Percentiles rank a stretch among this genome's conserved stretches.
Evolutionary conservation across 2,113 vertebrate species (phyloP).

Genomic region (Stictonetta naevosa): DNA sequence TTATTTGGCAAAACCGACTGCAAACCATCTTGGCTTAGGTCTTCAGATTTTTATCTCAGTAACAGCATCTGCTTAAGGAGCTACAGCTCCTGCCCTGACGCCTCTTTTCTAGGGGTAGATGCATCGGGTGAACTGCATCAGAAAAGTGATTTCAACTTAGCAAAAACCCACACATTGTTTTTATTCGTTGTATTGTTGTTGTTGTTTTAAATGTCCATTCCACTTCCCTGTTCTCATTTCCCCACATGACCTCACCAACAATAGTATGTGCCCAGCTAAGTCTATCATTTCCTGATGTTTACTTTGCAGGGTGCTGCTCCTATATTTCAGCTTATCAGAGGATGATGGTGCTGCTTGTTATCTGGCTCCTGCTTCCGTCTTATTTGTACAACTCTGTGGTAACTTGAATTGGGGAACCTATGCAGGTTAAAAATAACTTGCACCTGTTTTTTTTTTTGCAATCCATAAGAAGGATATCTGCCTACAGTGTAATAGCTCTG

Average conservation of each 20-base stretch:
- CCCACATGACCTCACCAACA: not conserved
- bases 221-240: not conserved
- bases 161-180: not conserved
- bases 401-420: slow-evolving; percentile 24
- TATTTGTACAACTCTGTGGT: not conserved
- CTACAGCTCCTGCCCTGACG: not conserved
- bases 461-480: not conserved
- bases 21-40: not conserved
- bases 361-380: not conserved
- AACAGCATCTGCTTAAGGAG: not conserved
- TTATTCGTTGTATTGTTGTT: too few species aligned
- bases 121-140: not conserved
- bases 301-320: not conserved
- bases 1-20: not conserved
- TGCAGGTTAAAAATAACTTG: slow-evolving; percentile 8
- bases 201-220: too few species aligned
- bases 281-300: slow-evolving; percentile 1
- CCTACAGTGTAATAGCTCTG: not conserved
- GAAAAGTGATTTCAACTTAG: not conserved
- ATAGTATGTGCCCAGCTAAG: not conserved
- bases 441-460: not conserved
- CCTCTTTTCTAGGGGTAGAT: not conserved
- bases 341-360: not conserved
- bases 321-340: not conserved
- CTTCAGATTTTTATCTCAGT: not conserved